Evolutionary conservation across 2,888 invertebrate genomes (phyloP), one percentile per base, ranked within the genome.

Genomic region (Merodon equestris): DNA sequence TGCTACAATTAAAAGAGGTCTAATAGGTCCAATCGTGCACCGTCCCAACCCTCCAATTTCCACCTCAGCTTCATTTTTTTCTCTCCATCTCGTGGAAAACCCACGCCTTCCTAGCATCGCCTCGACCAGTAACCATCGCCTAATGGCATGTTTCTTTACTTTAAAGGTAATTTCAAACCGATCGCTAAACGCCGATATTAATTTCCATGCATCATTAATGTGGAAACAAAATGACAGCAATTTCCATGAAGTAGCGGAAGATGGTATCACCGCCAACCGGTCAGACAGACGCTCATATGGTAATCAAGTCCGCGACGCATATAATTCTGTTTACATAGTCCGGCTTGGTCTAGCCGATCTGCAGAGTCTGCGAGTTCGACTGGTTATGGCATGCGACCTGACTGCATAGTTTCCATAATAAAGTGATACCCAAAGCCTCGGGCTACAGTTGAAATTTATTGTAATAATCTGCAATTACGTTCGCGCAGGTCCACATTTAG

Each of bases 391-490:
- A 56, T 48, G 58, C 77, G 45, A 51, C 61, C 51, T 45, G 19
- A 50, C 56, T 56, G 71, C 58, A 70, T 70, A 70, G 44, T 75
- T 75, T 70, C 70, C 75, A 66, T 79, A 79, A 79, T 79, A 70
- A 74, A 79, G 79, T 60, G 79, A 60, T 79, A 70, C 48, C 47
- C 51, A 70, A 2, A 44, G 66, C 71, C 72, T 19, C 0, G 38
- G 61, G 79, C 68, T 9, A n/a, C 10, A 15, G 38, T 56, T 44
- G 44, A 54, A 61, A 77, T 72, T 68, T 68, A 79, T 79, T 79
- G 79, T 79, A 79, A 79, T 79, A 79, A 79, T 68, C 79, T 47
- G 79, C 79, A 73, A 79, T 79, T 79, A 79, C 79, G 68, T 38
- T 27, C 54, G 74, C 60, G 19, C 64, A 64, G 79, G 58, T 70